Evolutionary conservation across 2,888 invertebrate genomes (phyloP).

Genomic region (Mycalesis mineus): DNA sequence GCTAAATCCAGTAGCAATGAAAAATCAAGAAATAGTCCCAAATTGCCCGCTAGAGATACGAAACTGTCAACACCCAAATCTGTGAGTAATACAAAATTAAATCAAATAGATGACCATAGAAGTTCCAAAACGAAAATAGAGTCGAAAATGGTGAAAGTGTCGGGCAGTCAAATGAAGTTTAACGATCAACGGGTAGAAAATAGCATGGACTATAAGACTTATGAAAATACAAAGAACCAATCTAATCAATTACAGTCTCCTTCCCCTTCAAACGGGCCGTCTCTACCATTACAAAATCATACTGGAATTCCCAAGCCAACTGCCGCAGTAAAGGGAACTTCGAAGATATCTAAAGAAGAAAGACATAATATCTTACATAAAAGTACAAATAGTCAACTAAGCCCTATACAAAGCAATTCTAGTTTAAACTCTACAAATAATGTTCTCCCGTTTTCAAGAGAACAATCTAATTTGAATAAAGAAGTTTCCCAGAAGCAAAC

Average conservation of each 20-base stretch:
- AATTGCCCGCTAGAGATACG: slow-evolving; percentile 64
- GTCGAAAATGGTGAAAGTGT: slow-evolving; percentile 69
- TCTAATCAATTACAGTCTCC: slow-evolving; percentile 47
- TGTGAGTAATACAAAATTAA: slow-evolving; percentile 68
- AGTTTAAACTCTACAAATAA: slow-evolving; percentile 77
- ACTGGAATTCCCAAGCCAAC: slow-evolving; percentile 93
- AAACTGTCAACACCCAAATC: slow-evolving; percentile 76
- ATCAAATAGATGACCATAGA: slow-evolving; percentile 69
- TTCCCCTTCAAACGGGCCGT: slow-evolving; percentile 65
- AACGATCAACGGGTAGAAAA: slow-evolving; percentile 56
- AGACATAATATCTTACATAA: slow-evolving; percentile 68
- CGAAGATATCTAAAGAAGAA: slow-evolving; percentile 82
- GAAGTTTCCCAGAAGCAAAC: slow-evolving; percentile 73
- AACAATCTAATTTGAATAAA: slow-evolving; percentile 73
- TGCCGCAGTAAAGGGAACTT: slow-evolving; percentile 93
- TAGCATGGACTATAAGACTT: slow-evolving; percentile 41
- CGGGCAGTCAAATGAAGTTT: slow-evolving; percentile 67
- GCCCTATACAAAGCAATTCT: slow-evolving; percentile 77
- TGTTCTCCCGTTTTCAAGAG: slow-evolving; percentile 69
- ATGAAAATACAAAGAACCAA: slow-evolving; percentile 47
- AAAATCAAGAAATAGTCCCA: slow-evolving; percentile 68
- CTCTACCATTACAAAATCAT: slow-evolving; percentile 53
- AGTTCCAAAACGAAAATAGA: slow-evolving; percentile 56
- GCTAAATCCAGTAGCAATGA: slow-evolving; percentile 60
- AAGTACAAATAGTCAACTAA: slow-evolving; percentile 77